Base-by-base conservation (phyloP, 2,888 invertebrate species). In the Rotaria socialis region DNA sequence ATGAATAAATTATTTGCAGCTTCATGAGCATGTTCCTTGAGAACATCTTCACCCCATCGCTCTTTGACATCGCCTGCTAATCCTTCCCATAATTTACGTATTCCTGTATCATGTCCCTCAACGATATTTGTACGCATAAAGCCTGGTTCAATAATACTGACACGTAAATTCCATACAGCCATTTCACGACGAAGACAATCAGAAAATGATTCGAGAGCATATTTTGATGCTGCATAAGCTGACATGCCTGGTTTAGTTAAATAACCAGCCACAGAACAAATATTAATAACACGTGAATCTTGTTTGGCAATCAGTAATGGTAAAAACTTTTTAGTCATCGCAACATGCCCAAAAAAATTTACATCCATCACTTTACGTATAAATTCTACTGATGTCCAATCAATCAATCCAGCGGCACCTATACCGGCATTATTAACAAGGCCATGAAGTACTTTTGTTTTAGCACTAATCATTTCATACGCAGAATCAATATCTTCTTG, bases 91-190 rank as follows among this genome's bases (percentile, higher is more conserved):
- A 67, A 67, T 3, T 3, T 35, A 14, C 14, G 27, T 16, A 35
- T 35, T 35, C 16, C 35, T 67, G 16, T 35, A 67, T 67, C 67
- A 35, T 67, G 67, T 35, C 67, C 67, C 35, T 67, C 67, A 35
- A 67, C 35, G 14, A 67, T 67, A 16, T 14, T 16, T 5, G 67
- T 67, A 27, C 35, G 27, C 67, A 67, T 67, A 27, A 67, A 67
- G 19, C 67, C 67, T 16, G 67, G 67, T 35, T 67, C 67, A 35
- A 67, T 67, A 16, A 67, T 67, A 67, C 67, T 67, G 2, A 67
- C 67, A 67, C 67, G 67, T 67, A 67, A 67, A 35, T 24, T 24
- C 67, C 67, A 67, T 67, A 67, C 67, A 10, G 67, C 67, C 67
- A 67, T 67, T 67, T 67, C 67, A 35, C 67, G 67, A 35, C 67